These are phyloP conservation scores for Ceratotherium simum DNA, from an alignment of 2,113 vertebrate genomes.

Conservation along the genomic window DNA sequence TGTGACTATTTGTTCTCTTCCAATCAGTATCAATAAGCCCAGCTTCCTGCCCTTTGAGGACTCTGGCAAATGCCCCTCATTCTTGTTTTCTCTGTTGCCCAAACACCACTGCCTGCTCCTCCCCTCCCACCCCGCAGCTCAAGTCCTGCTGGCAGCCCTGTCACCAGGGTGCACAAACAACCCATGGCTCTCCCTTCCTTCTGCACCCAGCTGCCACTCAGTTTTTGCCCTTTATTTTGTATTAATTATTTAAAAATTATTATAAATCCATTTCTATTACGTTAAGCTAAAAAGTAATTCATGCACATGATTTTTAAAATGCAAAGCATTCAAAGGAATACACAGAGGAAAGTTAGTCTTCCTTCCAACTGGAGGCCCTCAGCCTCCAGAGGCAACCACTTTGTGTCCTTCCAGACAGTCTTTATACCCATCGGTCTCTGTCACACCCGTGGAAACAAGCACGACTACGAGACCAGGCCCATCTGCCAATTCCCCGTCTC, in stretches of 20 bases:
- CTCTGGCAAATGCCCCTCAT: background rate
- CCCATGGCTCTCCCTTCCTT: background rate
- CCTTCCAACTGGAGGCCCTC: background rate
- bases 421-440: background rate
- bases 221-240: background rate
- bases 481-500: background rate
- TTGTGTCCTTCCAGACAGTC: background rate
- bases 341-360: background rate
- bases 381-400: background rate
- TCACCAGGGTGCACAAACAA: background rate
- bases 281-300: background rate
- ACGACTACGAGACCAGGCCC: background rate
- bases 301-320: background rate
- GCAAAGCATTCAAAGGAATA: background rate
- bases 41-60: background rate
- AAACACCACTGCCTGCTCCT: background rate
- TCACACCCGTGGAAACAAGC: background rate
- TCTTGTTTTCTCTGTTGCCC: background rate
- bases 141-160: background rate
- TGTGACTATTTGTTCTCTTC: background rate
- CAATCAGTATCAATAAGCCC: background rate
- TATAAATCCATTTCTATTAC: background rate
- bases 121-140: background rate
- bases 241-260: background rate
- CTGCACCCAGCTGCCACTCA: background rate